Conservation (phyloP, 2,113 vertebrate species). For the Craseonycteris thonglongyai region DNA sequence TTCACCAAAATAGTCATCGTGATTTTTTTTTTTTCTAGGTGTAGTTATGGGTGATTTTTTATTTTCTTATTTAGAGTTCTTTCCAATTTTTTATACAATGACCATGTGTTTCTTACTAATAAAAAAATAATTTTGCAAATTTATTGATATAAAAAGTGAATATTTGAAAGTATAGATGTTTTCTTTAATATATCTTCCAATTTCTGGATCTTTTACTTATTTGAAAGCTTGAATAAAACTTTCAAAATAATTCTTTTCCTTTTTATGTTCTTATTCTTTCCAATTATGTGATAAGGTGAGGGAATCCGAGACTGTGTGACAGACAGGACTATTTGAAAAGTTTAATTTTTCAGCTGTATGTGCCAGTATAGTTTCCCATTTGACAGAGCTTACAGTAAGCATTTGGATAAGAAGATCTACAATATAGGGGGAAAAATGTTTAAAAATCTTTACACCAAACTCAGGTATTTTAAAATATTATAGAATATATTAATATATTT, state of each 20-base stretch:
- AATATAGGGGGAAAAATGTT: not conserved
- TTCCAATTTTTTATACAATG: not conserved
- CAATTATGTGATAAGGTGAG: not conserved
- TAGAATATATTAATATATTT: not conserved
- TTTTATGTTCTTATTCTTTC: not conserved
- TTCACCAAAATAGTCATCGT: not conserved
- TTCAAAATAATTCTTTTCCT: not conserved
- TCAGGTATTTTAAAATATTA: slow-evolving; percentile 26
- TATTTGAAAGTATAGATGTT: not conserved
- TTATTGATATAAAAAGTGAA: not conserved
- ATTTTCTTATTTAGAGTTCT: not conserved
- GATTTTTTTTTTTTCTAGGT: not conserved
- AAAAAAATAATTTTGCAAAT: not conserved
- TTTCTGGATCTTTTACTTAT: not conserved
- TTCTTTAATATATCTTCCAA: not conserved
- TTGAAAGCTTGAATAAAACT: not conserved
- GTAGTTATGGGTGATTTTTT: not conserved
- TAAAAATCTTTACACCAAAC: not conserved
- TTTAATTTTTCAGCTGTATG: not conserved
- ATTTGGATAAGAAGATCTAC: not conserved
- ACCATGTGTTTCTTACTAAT: not conserved
- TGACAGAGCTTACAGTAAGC: not conserved
- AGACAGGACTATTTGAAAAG: not conserved
- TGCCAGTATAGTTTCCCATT: not conserved
- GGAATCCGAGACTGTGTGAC: not conserved